Conservation (phyloP, 92 coral and sea anemone genomes). For the Porites cylindrica region DNA sequence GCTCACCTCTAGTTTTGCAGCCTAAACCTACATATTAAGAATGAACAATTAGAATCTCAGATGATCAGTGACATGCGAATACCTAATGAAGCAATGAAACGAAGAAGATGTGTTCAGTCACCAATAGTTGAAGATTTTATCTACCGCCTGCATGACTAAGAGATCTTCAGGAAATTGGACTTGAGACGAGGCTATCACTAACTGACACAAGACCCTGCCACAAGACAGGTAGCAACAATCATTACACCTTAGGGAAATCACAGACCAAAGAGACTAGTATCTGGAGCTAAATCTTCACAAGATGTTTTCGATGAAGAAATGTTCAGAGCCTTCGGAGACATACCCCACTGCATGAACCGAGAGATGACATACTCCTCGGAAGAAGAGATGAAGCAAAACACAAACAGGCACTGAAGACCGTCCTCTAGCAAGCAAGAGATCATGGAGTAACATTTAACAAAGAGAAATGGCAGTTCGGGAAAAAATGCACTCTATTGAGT, state of each 20-base stretch:
- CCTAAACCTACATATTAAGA: slow-evolving; percentile 48
- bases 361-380: slow-evolving; percentile 55
- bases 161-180: slow-evolving; percentile 61
- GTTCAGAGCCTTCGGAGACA: slow-evolving; percentile 30
- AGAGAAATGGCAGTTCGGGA: slow-evolving; percentile 46
- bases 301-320: too few species aligned
- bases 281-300: slow-evolving; percentile 64
- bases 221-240: slow-evolving; percentile 62
- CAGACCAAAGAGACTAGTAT: slow-evolving; percentile 63
- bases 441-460: slow-evolving; percentile 32
- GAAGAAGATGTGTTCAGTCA: slow-evolving; percentile 63
- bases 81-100: slow-evolving; percentile 61
- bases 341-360: slow-evolving; percentile 56
- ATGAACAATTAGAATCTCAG: slow-evolving; percentile 68
- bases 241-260: slow-evolving; percentile 74
- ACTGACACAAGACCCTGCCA: slow-evolving; percentile 51
- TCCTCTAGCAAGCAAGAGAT: slow-evolving; percentile 62
- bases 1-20: slow-evolving; percentile 72
- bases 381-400: slow-evolving; percentile 35
- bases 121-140: slow-evolving; percentile 62
- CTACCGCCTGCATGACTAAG: slow-evolving; percentile 61
- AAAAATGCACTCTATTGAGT: too few species aligned
- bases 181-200: slow-evolving; percentile 64
- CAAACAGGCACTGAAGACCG: slow-evolving; percentile 38
- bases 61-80: slow-evolving; percentile 74